Conservation (phyloP, 1,140 invertebrate genomes). For the Xylocopa sonorina region DNA sequence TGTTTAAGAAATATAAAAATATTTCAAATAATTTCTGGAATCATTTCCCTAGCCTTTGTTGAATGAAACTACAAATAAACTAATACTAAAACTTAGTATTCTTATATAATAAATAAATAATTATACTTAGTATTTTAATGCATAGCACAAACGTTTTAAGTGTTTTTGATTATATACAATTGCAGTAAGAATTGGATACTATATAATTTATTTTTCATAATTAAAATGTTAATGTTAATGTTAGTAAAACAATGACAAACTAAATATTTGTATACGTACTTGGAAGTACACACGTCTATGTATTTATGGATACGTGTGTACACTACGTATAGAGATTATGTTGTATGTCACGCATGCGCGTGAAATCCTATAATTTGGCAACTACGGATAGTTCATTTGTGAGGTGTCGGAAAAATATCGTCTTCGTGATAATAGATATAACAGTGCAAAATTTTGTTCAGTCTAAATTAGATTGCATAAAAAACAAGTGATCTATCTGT, state of each 20-base stretch:
- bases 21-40: slow-evolving; percentile 50
- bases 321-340: no score
- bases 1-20: slow-evolving; percentile 81
- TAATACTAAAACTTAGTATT: not conserved
- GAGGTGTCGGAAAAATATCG: not conserved
- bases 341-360: slow-evolving; percentile 17
- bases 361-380: not conserved
- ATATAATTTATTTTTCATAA: not conserved
- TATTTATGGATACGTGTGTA: no score
- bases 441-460: not conserved
- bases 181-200: no score
- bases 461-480: not conserved
- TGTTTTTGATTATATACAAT: no score
- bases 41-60: not conserved
- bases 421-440: not conserved
- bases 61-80: not conserved
- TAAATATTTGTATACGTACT: no score
- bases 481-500: not conserved
- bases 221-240: no score
- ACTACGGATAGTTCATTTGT: not conserved
- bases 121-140: no score
- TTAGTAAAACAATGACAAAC: no score
- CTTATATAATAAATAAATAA: no score
- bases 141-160: no score
- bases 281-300: not conserved